Conservation (phyloP, 1,140 invertebrate species). For the Planococcus citri region DNA sequence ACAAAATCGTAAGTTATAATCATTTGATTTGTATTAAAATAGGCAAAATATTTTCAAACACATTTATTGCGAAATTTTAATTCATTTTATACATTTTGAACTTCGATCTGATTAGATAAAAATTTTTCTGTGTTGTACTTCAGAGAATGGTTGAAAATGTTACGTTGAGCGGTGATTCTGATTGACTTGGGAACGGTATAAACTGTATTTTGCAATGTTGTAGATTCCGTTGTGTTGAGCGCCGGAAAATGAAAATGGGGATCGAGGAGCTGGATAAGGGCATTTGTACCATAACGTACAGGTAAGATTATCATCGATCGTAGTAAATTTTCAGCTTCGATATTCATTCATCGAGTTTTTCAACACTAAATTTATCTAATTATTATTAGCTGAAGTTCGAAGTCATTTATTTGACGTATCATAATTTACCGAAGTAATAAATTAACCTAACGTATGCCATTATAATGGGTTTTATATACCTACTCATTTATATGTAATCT, state of each 20-base stretch:
- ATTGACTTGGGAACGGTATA: background rate
- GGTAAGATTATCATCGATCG: background rate
- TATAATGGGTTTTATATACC: too few species aligned
- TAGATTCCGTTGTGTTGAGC: background rate
- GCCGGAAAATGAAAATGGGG: background rate
- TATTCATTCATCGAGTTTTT: too few species aligned
- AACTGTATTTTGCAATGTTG: background rate
- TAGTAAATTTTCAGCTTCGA: too few species aligned
- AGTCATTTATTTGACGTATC: too few species aligned
- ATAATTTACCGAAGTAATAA: too few species aligned
- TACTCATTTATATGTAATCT: too few species aligned
- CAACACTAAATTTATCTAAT: too few species aligned
- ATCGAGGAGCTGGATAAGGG: background rate
- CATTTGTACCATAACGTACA: background rate
- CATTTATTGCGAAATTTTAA: background rate
- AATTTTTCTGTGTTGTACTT: background rate
- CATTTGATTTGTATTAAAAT: too few species aligned
- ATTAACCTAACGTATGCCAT: too few species aligned
- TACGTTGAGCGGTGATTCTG: background rate
- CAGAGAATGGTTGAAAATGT: background rate
- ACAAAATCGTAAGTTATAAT: too few species aligned
- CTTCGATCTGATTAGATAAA: background rate
- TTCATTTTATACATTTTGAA: background rate
- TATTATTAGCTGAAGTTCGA: too few species aligned
- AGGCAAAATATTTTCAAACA: too few species aligned